These are phyloP conservation scores for Spea bombifrons DNA, from an alignment of 2,113 vertebrate species.

Conservation along the genomic window DNA sequence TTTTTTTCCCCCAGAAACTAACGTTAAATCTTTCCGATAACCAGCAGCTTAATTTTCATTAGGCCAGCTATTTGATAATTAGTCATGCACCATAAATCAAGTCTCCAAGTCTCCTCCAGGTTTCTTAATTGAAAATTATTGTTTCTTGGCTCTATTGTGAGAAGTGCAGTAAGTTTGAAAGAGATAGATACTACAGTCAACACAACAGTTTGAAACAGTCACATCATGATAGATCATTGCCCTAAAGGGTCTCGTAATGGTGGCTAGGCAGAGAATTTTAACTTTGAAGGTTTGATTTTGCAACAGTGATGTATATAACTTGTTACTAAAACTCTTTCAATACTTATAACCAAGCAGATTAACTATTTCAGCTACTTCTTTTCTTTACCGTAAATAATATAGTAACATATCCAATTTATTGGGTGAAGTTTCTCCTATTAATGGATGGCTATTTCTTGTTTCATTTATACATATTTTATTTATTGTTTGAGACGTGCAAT, in stretches of 20 bases:
- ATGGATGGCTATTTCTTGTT: too few species aligned
- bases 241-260: slow-evolving; percentile 76
- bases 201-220: slow-evolving; percentile 93
- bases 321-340: neutral
- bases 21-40: slow-evolving; percentile 80
- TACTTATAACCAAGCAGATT: neutral
- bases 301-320: slow-evolving; percentile 40
- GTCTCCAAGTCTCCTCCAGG: slow-evolving; percentile 83
- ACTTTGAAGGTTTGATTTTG: slow-evolving; percentile 76
- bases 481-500: slow-evolving; percentile 57
- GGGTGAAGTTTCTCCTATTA: too few species aligned
- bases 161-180: slow-evolving; percentile 76
- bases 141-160: slow-evolving; percentile 78
- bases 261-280: slow-evolving; percentile 77
- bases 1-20: slow-evolving; percentile 73
- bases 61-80: slow-evolving; percentile 84
- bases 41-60: slow-evolving; percentile 84
- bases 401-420: too few species aligned
- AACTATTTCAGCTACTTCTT: neutral
- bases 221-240: slow-evolving; percentile 91
- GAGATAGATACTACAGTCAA: slow-evolving; percentile 91
- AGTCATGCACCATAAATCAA: slow-evolving; percentile 96
- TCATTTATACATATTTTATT: neutral
- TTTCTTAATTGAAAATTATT: slow-evolving; percentile 96
- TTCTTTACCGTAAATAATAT: too few species aligned